These are phyloP conservation scores for Marasmarcha lunaedactyla DNA, from an alignment of 2,888 invertebrate genomes.

Conservation along the genomic window DNA sequence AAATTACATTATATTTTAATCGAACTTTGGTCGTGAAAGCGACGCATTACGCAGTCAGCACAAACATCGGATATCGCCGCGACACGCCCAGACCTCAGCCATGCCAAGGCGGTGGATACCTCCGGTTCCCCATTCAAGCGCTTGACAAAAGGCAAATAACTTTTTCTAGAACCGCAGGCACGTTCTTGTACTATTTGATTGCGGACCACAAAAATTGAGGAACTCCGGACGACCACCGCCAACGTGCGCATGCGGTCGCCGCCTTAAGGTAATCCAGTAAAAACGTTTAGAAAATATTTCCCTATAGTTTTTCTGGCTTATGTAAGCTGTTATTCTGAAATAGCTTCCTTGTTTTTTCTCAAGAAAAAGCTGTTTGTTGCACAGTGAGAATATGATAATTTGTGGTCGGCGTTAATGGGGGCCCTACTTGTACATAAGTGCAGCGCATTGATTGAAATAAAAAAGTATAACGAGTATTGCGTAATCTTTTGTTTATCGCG, in stretches of 20 bases:
- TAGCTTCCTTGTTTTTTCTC: no score
- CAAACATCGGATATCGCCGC: no score
- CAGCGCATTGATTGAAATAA: neutral
- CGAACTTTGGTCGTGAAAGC: no score
- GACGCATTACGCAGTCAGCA: no score
- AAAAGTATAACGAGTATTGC: neutral
- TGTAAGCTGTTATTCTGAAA: no score
- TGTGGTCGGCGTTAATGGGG: neutral
- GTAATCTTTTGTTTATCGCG: no score
- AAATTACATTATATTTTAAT: no score
- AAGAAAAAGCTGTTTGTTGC: no score
- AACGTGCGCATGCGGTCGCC: neutral
- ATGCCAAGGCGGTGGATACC: neutral
- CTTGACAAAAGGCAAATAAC: slow-evolving; percentile 1
- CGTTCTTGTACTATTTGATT: neutral
- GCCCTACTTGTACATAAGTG: no score
- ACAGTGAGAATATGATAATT: no score
- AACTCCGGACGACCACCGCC: neutral
- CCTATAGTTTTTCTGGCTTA: no score
- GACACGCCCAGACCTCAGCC: no score
- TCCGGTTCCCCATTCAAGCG: neutral
- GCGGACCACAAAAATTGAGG: neutral
- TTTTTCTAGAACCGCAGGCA: slow-evolving; percentile 1
- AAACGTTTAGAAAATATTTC: neutral
- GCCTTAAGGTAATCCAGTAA: neutral